Percentiles rank a stretch among this genome's conserved stretches.
Conservation (phyloP, 2,888 invertebrate genomes). For the Pyrrhosoma nymphula region DNA sequence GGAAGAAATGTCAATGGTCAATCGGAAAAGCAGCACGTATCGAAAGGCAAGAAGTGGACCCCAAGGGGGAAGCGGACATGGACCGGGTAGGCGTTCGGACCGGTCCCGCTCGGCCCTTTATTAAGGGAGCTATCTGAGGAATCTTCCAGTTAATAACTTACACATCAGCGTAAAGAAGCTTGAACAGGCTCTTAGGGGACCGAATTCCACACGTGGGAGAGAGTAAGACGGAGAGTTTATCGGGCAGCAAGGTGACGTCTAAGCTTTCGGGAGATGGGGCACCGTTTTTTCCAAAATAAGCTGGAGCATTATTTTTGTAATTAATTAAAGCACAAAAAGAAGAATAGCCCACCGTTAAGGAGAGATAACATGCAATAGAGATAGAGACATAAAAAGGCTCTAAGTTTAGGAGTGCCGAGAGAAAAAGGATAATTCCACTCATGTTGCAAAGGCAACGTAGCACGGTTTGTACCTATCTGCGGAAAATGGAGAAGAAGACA, state of each 20-base stretch:
- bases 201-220: conserved; percentile 3
- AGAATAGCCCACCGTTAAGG: neutral
- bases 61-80: neutral
- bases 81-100: conserved; percentile 9
- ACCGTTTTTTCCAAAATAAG: neutral
- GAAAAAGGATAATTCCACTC: neutral
- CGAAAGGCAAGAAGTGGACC: conserved; percentile 16
- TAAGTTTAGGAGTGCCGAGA: neutral
- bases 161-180: conserved; percentile 23
- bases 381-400: neutral
- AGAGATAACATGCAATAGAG: neutral
- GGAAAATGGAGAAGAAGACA: no score
- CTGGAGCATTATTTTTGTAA: neutral
- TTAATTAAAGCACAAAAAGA: neutral
- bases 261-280: neutral
- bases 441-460: no score
- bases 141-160: conserved; percentile 36
- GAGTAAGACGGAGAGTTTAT: neutral
- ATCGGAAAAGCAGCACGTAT: conserved; percentile 7
- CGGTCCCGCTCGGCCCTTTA: conserved; percentile 22
- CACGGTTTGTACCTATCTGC: no score
- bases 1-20: conserved; percentile 34
- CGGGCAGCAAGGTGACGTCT: neutral
- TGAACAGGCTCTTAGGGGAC: conserved; percentile 11
- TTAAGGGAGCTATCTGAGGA: conserved; percentile 26